A percentile compares a stretch with the other conserved stretches of the same genome.
Conservation (phyloP, 1,140 invertebrate genomes). For the Centruroides sculpturatus region DNA sequence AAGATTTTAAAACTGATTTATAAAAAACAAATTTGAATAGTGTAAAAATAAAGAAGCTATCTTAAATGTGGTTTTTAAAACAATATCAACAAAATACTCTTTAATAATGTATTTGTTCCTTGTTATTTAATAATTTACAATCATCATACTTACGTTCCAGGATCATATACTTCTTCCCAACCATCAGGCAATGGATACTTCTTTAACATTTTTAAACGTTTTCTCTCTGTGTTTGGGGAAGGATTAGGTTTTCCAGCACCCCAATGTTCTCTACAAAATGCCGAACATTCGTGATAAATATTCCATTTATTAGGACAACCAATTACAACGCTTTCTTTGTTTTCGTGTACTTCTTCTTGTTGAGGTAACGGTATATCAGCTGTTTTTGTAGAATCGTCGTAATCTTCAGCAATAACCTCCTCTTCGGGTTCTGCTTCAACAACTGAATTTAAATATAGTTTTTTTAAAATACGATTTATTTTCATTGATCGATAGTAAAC, state of each 20-base stretch:
- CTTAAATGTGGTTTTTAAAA: too few species aligned
- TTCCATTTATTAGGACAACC: slow-evolving; percentile 95
- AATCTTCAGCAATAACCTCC: slow-evolving; percentile 79
- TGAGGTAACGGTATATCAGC: not conserved
- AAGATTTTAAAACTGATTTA: too few species aligned
- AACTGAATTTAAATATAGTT: slow-evolving; percentile 1
- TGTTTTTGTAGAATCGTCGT: slow-evolving; percentile 40
- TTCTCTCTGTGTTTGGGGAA: slow-evolving; percentile 51
- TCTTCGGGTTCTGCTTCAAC: slow-evolving; percentile 33
- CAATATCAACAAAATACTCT: too few species aligned
- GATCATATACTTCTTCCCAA: slow-evolving; percentile 89
- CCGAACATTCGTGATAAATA: slow-evolving; percentile 80
- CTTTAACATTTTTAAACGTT: slow-evolving; percentile 57
- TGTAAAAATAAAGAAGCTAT: too few species aligned
- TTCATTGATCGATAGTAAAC: slow-evolving; percentile 9
- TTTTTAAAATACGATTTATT: not conserved
- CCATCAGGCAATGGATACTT: slow-evolving; percentile 81
- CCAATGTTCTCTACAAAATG: slow-evolving; percentile 80
- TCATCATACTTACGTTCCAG: slow-evolving; percentile 47
- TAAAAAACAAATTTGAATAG: too few species aligned
- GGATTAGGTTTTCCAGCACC: slow-evolving; percentile 55
- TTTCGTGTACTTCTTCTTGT: not conserved
- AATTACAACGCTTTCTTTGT: slow-evolving; percentile 18
- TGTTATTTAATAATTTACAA: too few species aligned
- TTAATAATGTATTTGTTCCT: too few species aligned